Evolutionary conservation across 2,797 vertebrate species (phyloP), one percentile per base, ranked within the genome.

Genomic region (Brachyrhaphis roseni): DNA sequence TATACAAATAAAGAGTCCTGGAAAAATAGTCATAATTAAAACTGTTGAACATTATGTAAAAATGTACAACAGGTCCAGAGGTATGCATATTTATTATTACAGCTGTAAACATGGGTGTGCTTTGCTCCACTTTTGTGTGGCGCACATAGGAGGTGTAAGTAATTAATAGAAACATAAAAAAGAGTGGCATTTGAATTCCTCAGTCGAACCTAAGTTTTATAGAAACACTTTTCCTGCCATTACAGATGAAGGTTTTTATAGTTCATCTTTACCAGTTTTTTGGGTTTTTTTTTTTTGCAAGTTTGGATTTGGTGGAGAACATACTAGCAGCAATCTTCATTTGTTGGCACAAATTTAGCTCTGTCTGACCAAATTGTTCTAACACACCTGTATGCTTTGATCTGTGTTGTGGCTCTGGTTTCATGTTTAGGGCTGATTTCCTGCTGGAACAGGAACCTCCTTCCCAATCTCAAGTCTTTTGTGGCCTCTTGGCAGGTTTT

Each of bases 1-100:
- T 79, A 7, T 81, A 45, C 72, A 77, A 78, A 78, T 70, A 11
- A 28, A n/a, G 11, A 5, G 64, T 41, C 64, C 41, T 39, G 20
- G 4, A 39, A 41, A 68, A 26, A 7, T 68, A 36, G 34, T 64
- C 16, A 8, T 64, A 20, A 36, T 4, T 66, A 36, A 34, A 64
- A 18, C 34, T 41, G 36, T 36, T 64, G 34, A 20, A 64, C 3
- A 64, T 36, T 34, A 6, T 62, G 28, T 31, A 34, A 62, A 62
- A 62, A 62, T 62, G 13, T 34, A 16, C 15, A 34, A 8, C 5
- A 16, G 28, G 34, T 36, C 20, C 7, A 18, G 12, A 62, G 34
- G 34, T 20, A 36, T 62, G 28, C 10, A 34, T 34, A 31, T 31
- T 34, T 16, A 34, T 34, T 8, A 16, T 34, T 34, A 6, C 10